Percentiles rank a stretch among this genome's conserved stretches.
Conservation (phyloP, 2,797 vertebrate species). For the Gymnoscopelus braueri region DNA sequence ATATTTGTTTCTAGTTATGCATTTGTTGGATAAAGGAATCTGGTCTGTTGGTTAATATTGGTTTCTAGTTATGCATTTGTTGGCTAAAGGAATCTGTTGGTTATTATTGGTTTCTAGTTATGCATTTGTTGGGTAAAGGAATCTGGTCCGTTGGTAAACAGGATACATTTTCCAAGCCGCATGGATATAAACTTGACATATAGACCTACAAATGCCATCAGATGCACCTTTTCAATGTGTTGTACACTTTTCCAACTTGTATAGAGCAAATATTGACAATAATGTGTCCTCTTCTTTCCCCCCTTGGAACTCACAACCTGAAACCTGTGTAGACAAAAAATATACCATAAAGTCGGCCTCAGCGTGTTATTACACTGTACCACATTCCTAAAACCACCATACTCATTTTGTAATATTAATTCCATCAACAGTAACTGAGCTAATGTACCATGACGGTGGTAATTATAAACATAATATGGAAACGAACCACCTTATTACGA, state of each 20-base stretch:
- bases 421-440: slow-evolving; percentile 68
- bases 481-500: slow-evolving; percentile 69
- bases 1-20: slow-evolving; percentile 39
- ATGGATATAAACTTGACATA: slow-evolving; percentile 37
- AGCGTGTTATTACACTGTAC: slow-evolving; percentile 21
- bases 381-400: slow-evolving; percentile 36
- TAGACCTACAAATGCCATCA: slow-evolving; percentile 36
- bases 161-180: slow-evolving; percentile 41
- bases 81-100: too few species aligned
- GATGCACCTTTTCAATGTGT: slow-evolving; percentile 14
- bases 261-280: slow-evolving; percentile 19
- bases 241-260: slow-evolving; percentile 29
- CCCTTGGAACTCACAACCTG: slow-evolving; percentile 9
- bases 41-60: slow-evolving; percentile 20
- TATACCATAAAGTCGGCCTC: slow-evolving; percentile 14
- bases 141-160: slow-evolving; percentile 1
- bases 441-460: slow-evolving; percentile 73
- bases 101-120: too few species aligned
- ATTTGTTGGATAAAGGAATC: slow-evolving; percentile 19
- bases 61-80: too few species aligned
- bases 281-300: slow-evolving; percentile 27
- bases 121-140: not conserved
- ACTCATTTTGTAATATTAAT: slow-evolving; percentile 67
- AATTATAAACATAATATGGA: slow-evolving; percentile 77
- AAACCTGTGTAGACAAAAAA: slow-evolving; percentile 13